phyloP scores from a whole-genome alignment of 2,797 vertebrate genomes.

The Threskiornis aethiopicus region DNA sequence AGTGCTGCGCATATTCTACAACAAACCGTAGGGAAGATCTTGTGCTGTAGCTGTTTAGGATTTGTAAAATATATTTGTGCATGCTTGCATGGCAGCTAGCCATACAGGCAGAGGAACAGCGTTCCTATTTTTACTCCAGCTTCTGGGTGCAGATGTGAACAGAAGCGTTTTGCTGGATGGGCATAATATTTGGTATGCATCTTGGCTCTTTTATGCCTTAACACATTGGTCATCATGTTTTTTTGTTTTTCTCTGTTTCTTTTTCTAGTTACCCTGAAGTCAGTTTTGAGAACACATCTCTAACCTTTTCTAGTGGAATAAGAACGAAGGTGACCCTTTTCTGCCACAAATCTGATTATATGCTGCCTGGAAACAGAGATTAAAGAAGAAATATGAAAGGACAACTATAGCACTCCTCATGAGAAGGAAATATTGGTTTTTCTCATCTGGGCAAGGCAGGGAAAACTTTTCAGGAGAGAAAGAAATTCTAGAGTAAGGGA shows the following conservation, averaged over 20 bases:
- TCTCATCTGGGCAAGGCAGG: background rate
- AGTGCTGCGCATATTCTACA: background rate
- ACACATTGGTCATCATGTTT: background rate
- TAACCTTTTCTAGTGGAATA: background rate
- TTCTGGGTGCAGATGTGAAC: background rate
- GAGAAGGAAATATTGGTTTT: background rate
- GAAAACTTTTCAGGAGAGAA: background rate
- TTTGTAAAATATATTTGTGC: background rate
- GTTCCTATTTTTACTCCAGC: background rate
- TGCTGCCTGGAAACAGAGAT: constrained; percentile 1
- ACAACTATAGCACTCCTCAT: background rate
- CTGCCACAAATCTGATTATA: background rate
- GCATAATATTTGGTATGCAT: background rate
- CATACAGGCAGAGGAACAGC: background rate
- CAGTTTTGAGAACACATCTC: constrained; percentile 8
- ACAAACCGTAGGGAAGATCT: background rate
- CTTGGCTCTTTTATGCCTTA: background rate
- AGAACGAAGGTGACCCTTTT: constrained; percentile 7
- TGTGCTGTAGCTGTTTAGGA: background rate
- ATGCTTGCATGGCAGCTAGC: background rate
- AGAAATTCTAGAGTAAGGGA: background rate
- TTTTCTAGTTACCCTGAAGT: background rate
- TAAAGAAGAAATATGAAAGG: constrained; percentile 48
- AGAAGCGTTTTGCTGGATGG: background rate
- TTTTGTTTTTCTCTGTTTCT: background rate